These are phyloP conservation scores for Coleophora flavipennella DNA, from an alignment of 2,888 invertebrate species.

Conservation along the genomic window DNA sequence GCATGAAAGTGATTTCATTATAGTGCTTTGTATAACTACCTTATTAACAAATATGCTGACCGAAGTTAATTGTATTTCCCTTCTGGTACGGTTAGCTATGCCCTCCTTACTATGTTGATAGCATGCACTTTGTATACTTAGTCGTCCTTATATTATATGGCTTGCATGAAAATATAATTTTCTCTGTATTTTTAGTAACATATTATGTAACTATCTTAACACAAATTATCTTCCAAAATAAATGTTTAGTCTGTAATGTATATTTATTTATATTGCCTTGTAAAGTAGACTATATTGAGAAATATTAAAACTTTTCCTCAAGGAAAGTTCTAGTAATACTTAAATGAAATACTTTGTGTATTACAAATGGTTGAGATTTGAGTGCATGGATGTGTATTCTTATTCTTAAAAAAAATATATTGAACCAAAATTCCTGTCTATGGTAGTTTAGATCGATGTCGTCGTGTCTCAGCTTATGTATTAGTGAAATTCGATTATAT, in stretches of 20 bases:
- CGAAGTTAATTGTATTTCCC: conserved; percentile 16
- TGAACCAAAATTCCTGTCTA: conserved; percentile 4
- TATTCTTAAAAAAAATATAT: too few relatives aligned
- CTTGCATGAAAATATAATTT: conserved; percentile 66
- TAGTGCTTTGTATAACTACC: conserved; percentile 27
- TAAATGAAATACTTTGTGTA: too few relatives aligned
- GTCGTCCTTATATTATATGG: conserved; percentile 38
- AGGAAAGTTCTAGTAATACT: too few relatives aligned
- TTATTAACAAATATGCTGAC: conserved; percentile 24
- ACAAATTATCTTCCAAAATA: conserved; percentile 69
- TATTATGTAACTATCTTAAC: conserved; percentile 23
- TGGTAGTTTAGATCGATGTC: conserved; percentile 56
- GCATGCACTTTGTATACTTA: conserved; percentile 60
- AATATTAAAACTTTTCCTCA: too few relatives aligned
- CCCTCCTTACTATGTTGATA: conserved; percentile 24
- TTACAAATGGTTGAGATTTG: conserved; percentile 15
- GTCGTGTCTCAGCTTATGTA: conserved; percentile 49
- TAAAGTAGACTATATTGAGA: too few relatives aligned
- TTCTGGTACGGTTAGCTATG: conserved; percentile 38
- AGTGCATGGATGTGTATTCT: conserved; percentile 34
- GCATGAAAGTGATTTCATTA: conserved; percentile 8
- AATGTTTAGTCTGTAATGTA: conserved; percentile 64
- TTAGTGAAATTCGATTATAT: too few relatives aligned
- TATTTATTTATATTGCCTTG: conserved; percentile 27
- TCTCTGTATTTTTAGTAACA: conserved; percentile 33